Evolutionary conservation across 35 echinoderm and acorn worm genomes (phyloP), one percentile per base, ranked within the genome.

Genomic region (Holothuria glaberrima): DNA sequence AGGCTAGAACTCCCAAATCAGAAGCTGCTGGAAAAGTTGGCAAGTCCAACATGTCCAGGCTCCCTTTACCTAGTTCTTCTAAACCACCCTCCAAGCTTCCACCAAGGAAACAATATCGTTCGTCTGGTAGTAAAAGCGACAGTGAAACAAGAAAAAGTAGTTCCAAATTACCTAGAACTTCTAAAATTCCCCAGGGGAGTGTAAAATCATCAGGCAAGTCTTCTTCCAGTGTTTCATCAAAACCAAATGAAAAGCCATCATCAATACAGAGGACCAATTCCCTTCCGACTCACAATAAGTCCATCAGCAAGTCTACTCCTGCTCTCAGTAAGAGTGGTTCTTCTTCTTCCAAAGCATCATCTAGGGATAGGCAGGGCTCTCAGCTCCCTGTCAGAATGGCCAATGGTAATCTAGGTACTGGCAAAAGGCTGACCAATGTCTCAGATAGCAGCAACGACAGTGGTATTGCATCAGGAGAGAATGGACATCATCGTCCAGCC

Each of bases 391-490:
- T 87, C 38, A 87, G 85, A 70, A 50, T 44, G 62, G 85, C 26
- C 59, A 77, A 77, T 35, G 58, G 50, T 75, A 78, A 78, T 52
- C 88, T 76, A 12, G 81, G 86, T 24, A 83, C 92, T 21, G 95
- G 92, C 10, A 91, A 94, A 56, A 84, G 95, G 38, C 71, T 97
- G 28, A 97, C 95, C 22, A 92, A 97, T 66, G 93, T 92, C 21
- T 99, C 97, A 1, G 97, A 99, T 69, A 93, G 97, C 50, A 94
- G 97, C 48, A 99, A 99, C 71, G 97, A 99, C 78, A 99, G 97
- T 31, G 97, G 97, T 5, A 99, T 99, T 22, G 97, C 94, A 29
- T 94, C 93, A 26, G 94, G 90, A 33, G 97, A 99, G 80, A 99
- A 92, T 30, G 88, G 89, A 33, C 94, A 91, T 14, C 62, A 73